These are phyloP conservation scores for Bergia puertoricense DNA, from an alignment of 92 coral and sea anemone species.

Conservation along the genomic window DNA sequence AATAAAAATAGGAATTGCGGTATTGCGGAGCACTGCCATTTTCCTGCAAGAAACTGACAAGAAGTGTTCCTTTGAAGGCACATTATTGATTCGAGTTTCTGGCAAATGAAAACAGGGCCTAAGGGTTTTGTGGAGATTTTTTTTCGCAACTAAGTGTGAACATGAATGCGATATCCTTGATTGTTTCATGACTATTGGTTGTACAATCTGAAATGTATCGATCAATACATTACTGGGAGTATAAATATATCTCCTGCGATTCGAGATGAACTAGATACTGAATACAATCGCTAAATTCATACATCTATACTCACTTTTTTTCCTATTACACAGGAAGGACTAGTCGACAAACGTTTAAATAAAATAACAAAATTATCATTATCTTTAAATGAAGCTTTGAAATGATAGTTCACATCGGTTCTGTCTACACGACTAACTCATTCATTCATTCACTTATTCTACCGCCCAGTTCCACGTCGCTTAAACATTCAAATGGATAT, in stretches of 20 bases:
- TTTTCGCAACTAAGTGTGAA: background rate
- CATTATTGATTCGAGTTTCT: background rate
- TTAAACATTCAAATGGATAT: background rate
- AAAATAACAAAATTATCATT: background rate
- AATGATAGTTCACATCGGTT: background rate
- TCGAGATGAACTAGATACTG: background rate
- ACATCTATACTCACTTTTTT: background rate
- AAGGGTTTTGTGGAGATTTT: background rate
- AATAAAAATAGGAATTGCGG: constrained; percentile 26
- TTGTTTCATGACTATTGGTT: background rate
- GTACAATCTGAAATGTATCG: background rate
- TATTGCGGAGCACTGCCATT: background rate
- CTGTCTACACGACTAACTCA: background rate
- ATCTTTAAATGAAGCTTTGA: background rate
- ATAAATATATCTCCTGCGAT: background rate
- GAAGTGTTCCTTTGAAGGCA: background rate
- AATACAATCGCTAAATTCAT: background rate
- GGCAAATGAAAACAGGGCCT: background rate
- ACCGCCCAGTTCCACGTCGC: no score
- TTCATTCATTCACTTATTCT: background rate
- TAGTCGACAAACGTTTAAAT: background rate
- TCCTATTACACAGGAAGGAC: background rate
- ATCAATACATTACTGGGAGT: background rate
- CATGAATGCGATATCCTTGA: background rate
- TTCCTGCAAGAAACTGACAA: background rate